Evolutionary conservation across 2,113 vertebrate species (phyloP), one percentile per base, ranked within the genome.

Genomic region (Madoqua kirkii): DNA sequence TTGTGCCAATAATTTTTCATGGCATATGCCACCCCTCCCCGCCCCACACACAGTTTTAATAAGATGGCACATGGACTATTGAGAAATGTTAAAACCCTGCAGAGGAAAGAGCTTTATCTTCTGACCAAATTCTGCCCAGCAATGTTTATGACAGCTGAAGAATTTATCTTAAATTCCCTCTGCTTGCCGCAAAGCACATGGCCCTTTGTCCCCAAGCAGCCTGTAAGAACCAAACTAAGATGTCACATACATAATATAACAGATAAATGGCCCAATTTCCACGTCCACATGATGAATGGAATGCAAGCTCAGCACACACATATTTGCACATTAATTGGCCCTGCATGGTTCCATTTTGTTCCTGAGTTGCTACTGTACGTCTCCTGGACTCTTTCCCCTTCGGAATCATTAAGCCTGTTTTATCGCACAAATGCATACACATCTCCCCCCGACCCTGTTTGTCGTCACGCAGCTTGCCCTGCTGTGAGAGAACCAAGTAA

Each of bases 281-380:
- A 97, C 74, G 96, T 98, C 98, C 98, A 97, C 98, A 97, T 99
- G 99, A 99, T 98, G 98, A 99, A 99, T 98, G 98, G 98, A 98
- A 98, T 97, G 98, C 97, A 98, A 98, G 98, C 97, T 98, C 98
- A 98, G 98, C 98, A 98, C 98, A 98, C 97, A 98, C 99, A 91
- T 97, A 99, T 99, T 99, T 99, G 98, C 99, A 99, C 99, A 98
- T 99, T 99, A 99, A 99, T 99, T 98, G 98, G 97, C 98, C 98
- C 98, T 98, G 98, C 98, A 98, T 89, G 98, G 98, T 97, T 98
- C 98, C 98, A 98, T 98, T 98, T 98, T 98, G 98, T 98, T 98
- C 98, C 98, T 97, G 98, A 98, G 98, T 99, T 97, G 98, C 98
- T 91, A 60, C 97, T 96, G 87, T 95, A 84, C 43, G 97, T 98